Evolutionary conservation across 2,113 vertebrate species (phyloP).

Genomic region (Cinclus mexicanus): DNA sequence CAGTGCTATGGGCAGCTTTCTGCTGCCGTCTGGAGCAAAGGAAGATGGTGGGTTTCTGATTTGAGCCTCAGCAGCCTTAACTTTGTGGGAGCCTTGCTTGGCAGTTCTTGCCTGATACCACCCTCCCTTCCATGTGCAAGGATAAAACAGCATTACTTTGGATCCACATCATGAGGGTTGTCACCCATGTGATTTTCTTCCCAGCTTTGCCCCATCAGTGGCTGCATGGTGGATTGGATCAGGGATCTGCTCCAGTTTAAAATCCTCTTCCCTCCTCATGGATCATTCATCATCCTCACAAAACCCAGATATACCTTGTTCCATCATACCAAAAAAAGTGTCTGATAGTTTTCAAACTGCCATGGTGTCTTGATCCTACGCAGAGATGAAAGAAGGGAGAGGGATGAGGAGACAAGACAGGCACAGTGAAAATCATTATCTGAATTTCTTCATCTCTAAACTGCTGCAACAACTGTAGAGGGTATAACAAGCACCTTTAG

Average conservation of each 20-base stretch:
- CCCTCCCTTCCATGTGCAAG: fast-evolving
- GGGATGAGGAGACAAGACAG: background rate
- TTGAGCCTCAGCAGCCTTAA: background rate
- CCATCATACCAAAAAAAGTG: background rate
- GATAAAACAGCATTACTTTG: background rate
- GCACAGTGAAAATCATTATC: background rate
- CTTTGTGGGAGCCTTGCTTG: background rate
- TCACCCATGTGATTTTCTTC: background rate
- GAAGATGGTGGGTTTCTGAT: background rate
- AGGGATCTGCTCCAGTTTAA: background rate
- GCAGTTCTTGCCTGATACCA: background rate
- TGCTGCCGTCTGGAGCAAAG: background rate
- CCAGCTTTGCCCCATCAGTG: background rate
- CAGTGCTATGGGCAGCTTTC: fast-evolving
- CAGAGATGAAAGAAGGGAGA: background rate
- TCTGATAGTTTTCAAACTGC: background rate
- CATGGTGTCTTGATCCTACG: background rate
- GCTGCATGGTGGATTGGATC: background rate
- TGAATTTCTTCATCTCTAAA: background rate
- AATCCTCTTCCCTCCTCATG: background rate
- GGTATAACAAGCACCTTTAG: background rate
- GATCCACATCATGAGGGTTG: background rate
- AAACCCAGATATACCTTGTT: background rate
- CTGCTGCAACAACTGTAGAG: background rate
- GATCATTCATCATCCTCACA: background rate